Base-by-base conservation (phyloP, 2,113 vertebrate genomes). In the Vanacampus margaritifer region DNA sequence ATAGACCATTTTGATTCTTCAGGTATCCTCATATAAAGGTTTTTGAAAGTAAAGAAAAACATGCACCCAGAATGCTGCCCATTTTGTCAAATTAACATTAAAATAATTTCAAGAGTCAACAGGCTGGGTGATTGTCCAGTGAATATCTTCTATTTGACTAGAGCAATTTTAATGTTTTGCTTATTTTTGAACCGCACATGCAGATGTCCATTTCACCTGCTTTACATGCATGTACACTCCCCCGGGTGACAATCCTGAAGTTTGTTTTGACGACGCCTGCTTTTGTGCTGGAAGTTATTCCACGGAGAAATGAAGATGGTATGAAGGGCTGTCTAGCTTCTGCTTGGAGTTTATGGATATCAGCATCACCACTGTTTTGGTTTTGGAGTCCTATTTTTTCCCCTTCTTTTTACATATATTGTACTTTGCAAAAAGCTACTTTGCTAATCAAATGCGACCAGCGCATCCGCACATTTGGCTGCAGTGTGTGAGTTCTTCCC, bases 371-470 rank as follows among this genome's bases (percentile, higher is more conserved):
- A 12, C 16, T 6, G 19, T 39, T 48, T 35, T 37, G 46, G 26
- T 19, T 58, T 72, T 79, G 74, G 69, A 79, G 64, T 50, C 28
- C 46, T 21, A 14, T 58, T 59, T 19, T 58, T 17, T 58, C n/a
- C n/a, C n/a, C 0, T n/a, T 5, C 14, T 35, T n/a, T 60, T 71
- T 87, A 86, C 86, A 68, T 79, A 87, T 88, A 76, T 35, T 39
- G 62, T 67, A 67, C 58, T 84, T 79, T 79, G 73, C 70, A 76
- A 56, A 3, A 24, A 80, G 72, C 48, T 72, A 61, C 75, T 90
- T 88, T 88, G 84, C 84, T 84, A 89, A 87, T 78, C 87, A 89
- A 88, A 86, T 86, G 0, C 60, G 32, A 35, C 17, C 68, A 74
- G 19, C 17, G 57, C 71, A 32, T 62, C 43, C 64, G 68, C 70